Evolutionary conservation across 2,797 vertebrate species (phyloP).

Genomic region (Crocodylus rhombifer): DNA sequence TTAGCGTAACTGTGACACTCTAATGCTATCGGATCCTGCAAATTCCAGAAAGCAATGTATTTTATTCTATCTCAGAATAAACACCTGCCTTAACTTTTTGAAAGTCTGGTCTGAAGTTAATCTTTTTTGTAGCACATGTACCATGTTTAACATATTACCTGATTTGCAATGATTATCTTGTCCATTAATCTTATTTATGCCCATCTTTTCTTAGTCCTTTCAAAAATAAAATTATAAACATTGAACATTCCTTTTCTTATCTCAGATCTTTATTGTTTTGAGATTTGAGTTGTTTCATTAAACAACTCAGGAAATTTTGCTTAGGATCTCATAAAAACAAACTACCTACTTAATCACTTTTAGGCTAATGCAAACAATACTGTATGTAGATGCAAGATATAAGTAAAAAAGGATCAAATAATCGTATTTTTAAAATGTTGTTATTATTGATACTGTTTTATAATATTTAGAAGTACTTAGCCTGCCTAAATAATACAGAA

Average conservation of each 20-base stretch:
- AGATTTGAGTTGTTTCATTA: conserved; percentile 25
- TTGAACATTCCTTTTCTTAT: not conserved
- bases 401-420: not conserved
- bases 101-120: conserved; percentile 44
- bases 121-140: conserved; percentile 4
- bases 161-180: conserved; percentile 44
- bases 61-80: conserved; percentile 47
- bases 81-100: conserved; percentile 34
- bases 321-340: conserved; percentile 28
- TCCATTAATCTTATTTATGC: conserved; percentile 15
- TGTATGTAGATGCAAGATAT: conserved; percentile 1
- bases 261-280: conserved; percentile 34
- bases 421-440: conserved; percentile 10
- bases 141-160: conserved; percentile 19
- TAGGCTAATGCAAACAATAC: conserved; percentile 9
- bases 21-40: conserved; percentile 32
- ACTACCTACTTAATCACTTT: conserved; percentile 25
- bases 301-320: conserved; percentile 29
- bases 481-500: not conserved
- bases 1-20: not conserved
- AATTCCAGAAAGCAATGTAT: conserved; percentile 39
- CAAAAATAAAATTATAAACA: conserved; percentile 32
- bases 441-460: not conserved
- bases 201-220: conserved; percentile 26
- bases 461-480: not conserved